Evolutionary conservation across 2,113 vertebrate genomes (phyloP), one percentile per base, ranked within the genome.

Genomic region (Myotis lucifugus): DNA sequence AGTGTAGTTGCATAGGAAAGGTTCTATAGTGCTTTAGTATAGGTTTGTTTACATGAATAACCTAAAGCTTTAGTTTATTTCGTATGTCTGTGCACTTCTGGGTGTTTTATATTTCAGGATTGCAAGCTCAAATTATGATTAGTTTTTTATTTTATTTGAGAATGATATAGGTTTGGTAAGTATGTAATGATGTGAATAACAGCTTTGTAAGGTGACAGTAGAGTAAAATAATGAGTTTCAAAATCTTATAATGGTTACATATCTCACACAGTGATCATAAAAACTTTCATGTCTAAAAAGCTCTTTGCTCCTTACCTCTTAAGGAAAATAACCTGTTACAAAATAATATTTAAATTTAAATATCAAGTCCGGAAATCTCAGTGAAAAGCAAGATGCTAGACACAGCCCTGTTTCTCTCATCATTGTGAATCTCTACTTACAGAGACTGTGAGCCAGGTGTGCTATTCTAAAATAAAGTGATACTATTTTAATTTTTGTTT

Each of bases 281-380:
- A 69, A 34, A 27, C 19, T 83, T 85, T 54, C 29, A n/a, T 70
- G 17, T 83, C 69, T 61, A 85, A 94, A 91, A 83, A 66, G 18
- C 25, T 84, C 5, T 90, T 94, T 40, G 17, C 5, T 64, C 29
- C 78, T 85, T 82, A 88, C n/a, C 46, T 82, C 52, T 90, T 85
- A 29, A 48, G 40, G 72, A 87, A 93, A 90, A 96, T 48, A 79
- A 87, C 15, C 52, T 66, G 34, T 46, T 91, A 10, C 25, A 77
- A 72, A 95, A 92, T 74, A 81, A 73, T 70, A 78, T 77, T 96
- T 97, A 74, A 84, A 67, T 74, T 78, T 91, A 84, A 94, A 93
- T 70, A 66, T 67, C 7, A 66, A 59, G 23, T 81, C 70, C 85
- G n/a, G 81, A 93, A 91, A 95, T 64, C 34, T 84, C 32, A 59